Percentiles rank a stretch among this genome's conserved stretches.
Evolutionary conservation across 2,113 vertebrate genomes (phyloP).

Genomic region (Odobenus rosmarus): DNA sequence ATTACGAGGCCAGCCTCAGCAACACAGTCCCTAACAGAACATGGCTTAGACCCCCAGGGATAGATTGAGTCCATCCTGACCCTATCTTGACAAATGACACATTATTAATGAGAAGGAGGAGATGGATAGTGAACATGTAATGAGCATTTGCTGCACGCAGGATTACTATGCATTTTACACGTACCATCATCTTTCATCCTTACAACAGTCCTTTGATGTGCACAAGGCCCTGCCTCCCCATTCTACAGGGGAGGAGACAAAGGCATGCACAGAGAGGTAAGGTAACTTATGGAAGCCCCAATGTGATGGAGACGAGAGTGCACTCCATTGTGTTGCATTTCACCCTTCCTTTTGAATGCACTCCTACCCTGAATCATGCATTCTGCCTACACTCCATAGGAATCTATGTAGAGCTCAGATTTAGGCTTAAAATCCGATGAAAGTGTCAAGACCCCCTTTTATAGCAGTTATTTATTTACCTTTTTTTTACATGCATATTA

Average conservation of each 20-base stretch:
- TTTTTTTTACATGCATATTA: not conserved
- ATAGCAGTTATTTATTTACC: not conserved
- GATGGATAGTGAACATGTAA: fast-evolving
- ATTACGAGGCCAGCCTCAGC: not conserved
- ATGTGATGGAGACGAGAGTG: not conserved
- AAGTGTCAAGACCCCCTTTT: not conserved
- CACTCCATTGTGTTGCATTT: not conserved
- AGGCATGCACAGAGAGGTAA: fast-evolving
- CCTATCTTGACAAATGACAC: not conserved
- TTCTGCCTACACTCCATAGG: fast-evolving
- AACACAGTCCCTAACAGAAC: not conserved
- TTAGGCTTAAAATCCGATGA: not conserved
- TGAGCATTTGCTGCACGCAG: no score
- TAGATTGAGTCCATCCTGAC: not conserved
- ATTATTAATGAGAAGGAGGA: not conserved
- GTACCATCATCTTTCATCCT: not conserved
- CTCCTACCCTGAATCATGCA: not conserved
- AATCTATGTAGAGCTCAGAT: not conserved
- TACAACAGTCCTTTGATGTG: not conserved
- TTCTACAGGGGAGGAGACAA: not conserved
- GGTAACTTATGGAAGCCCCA: not conserved
- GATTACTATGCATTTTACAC: not conserved
- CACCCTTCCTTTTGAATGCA: not conserved
- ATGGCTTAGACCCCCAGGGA: not conserved
- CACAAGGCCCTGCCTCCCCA: not conserved